Conservation (phyloP, 2,888 invertebrate species). For the Andrena minutula region DNA sequence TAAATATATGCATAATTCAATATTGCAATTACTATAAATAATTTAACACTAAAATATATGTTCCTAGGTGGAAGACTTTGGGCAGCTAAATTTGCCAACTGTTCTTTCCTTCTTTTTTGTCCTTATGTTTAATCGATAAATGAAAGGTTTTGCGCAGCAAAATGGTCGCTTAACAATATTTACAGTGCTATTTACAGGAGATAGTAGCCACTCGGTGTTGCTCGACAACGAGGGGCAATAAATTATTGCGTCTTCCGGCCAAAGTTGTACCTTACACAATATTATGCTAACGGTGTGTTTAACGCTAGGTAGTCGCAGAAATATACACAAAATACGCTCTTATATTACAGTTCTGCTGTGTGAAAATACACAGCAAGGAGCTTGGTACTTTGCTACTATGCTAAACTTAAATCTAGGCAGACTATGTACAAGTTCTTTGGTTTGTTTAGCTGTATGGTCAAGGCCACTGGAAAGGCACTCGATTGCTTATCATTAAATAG, state of each 20-base stretch:
- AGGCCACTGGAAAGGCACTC: slow-evolving; percentile 29
- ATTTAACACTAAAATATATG: too few species aligned
- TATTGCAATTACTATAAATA: background rate
- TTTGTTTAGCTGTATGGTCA: slow-evolving; percentile 65
- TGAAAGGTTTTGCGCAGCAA: background rate
- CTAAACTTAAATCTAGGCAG: background rate
- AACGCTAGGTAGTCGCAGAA: background rate
- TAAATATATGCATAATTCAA: background rate
- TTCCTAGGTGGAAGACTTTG: too few species aligned
- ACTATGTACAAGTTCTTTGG: slow-evolving; percentile 65
- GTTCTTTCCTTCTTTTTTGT: too few species aligned
- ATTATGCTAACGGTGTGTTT: background rate
- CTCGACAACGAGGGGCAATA: slow-evolving; percentile 58
- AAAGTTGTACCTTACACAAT: slow-evolving; percentile 2
- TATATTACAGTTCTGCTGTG: slow-evolving; percentile 31
- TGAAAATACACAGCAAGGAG: slow-evolving; percentile 21
- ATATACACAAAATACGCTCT: slow-evolving; percentile 25
- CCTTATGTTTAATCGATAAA: background rate
- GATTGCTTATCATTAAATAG: background rate
- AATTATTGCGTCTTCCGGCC: slow-evolving; percentile 79
- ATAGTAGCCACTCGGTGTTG: background rate
- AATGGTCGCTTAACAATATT: slow-evolving; percentile 34
- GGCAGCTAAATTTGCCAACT: background rate
- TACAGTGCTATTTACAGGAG: slow-evolving; percentile 42
- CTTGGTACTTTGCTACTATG: background rate